phyloP scores from a whole-genome alignment of 2,113 vertebrate species.

The Xiphophorus hellerii region DNA sequence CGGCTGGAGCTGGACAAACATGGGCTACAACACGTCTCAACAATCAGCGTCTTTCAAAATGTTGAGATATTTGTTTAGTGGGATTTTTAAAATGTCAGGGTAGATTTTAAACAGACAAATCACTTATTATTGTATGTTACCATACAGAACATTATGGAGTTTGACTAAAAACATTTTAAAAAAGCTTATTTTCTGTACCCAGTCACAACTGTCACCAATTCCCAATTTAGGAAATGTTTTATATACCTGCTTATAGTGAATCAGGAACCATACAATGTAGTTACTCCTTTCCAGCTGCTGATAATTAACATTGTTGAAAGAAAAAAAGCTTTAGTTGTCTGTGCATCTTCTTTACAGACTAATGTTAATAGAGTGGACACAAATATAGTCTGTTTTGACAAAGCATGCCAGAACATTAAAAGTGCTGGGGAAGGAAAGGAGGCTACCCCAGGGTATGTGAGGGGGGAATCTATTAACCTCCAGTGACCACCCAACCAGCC shows the following conservation, averaged over 20 bases:
- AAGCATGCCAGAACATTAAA: constrained; percentile 48
- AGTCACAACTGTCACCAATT: not conserved
- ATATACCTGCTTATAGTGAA: no score
- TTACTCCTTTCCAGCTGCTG: no score
- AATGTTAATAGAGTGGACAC: constrained; percentile 23
- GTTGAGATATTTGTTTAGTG: not conserved
- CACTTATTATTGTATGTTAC: not conserved
- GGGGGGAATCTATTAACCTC: constrained; percentile 74
- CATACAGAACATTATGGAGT: not conserved
- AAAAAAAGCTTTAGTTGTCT: constrained; percentile 14
- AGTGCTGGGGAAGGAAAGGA: constrained; percentile 43
- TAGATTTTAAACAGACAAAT: not conserved
- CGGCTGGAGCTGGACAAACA: no score
- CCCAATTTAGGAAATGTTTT: not conserved
- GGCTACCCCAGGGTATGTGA: constrained; percentile 45
- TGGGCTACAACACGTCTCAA: not conserved
- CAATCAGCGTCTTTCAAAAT: not conserved
- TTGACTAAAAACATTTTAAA: no score
- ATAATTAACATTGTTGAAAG: no score
- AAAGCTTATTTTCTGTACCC: no score
- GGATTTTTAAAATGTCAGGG: not conserved
- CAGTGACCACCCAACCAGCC: constrained; percentile 67
- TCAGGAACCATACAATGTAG: no score
- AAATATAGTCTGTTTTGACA: constrained; percentile 42
- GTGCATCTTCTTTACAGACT: constrained; percentile 35